Evolutionary conservation across 1,140 invertebrate species (phyloP).

Genomic region (Diachasma alloeum): DNA sequence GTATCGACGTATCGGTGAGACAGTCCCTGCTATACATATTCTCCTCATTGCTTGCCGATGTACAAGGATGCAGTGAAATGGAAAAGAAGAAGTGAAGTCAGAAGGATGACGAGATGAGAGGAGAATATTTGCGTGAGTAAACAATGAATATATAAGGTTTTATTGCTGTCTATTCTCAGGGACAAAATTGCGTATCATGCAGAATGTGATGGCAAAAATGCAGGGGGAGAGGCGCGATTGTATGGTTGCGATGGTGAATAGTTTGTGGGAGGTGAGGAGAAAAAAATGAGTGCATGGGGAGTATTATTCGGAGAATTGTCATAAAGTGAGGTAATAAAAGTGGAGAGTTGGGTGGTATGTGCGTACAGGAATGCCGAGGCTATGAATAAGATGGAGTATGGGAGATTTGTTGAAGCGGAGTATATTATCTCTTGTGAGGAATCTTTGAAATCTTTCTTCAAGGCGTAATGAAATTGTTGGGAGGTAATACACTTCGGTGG

Average conservation of each 20-base stretch:
- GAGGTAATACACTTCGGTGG: too few species aligned
- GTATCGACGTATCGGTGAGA: constrained; percentile 3
- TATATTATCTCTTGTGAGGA: too few species aligned
- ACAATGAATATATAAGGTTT: background rate
- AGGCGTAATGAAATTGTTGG: too few species aligned
- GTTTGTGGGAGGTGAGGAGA: background rate
- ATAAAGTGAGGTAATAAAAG: background rate
- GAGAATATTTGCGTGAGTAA: background rate
- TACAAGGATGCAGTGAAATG: background rate
- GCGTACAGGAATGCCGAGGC: too few species aligned
- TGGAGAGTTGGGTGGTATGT: background rate
- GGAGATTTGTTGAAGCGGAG: too few species aligned
- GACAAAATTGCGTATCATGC: background rate
- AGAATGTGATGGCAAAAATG: background rate
- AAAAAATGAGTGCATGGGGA: background rate
- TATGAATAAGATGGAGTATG: too few species aligned
- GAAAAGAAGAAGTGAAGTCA: background rate
- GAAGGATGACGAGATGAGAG: background rate
- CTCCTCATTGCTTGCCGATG: background rate
- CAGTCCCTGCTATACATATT: background rate
- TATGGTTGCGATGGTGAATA: background rate
- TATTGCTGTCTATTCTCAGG: background rate
- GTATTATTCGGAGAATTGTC: background rate
- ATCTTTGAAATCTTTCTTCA: too few species aligned
- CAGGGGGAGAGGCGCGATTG: background rate